Evolutionary conservation across 2,888 invertebrate genomes (phyloP).

Genomic region (Tetragonisca angustula): DNA sequence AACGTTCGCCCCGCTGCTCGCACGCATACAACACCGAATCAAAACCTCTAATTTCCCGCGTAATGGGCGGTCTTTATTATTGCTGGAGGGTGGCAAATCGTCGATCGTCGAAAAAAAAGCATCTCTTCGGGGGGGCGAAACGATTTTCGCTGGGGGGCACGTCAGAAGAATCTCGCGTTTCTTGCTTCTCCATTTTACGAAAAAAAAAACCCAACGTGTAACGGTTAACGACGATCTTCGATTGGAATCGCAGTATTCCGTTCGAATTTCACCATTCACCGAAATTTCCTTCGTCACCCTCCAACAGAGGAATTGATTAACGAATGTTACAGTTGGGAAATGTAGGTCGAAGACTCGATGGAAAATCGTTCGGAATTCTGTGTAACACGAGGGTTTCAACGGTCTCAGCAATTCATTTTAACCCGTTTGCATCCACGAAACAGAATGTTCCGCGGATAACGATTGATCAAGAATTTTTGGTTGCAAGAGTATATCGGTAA

Average conservation of each 20-base stretch:
- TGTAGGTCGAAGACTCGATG: slow-evolving; percentile 11
- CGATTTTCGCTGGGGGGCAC: slow-evolving; percentile 52
- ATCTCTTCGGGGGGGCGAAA: slow-evolving; percentile 59
- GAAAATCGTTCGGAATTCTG: background rate
- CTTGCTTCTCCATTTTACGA: slow-evolving; percentile 31
- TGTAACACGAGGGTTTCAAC: background rate
- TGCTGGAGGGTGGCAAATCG: slow-evolving; percentile 56
- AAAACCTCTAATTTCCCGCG: slow-evolving; percentile 81
- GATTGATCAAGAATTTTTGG: too few relatives aligned
- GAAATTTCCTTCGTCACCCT: background rate
- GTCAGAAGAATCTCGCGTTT: slow-evolving; percentile 63
- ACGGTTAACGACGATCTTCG: slow-evolving; percentile 56
- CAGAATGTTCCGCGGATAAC: too few relatives aligned
- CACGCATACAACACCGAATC: slow-evolving; percentile 62
- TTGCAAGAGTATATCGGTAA: too few relatives aligned
- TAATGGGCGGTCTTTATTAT: slow-evolving; percentile 75
- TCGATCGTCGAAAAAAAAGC: slow-evolving; percentile 43
- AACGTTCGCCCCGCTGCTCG: slow-evolving; percentile 60
- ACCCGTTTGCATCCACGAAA: too few relatives aligned
- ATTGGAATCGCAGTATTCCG: slow-evolving; percentile 18
- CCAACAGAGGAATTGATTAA: slow-evolving; percentile 22
- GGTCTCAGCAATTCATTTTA: background rate
- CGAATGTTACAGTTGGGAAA: slow-evolving; percentile 13
- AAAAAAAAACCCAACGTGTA: slow-evolving; percentile 59
- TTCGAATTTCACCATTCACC: slow-evolving; percentile 38